A percentile compares a stretch with the other conserved stretches of the same genome.
Conservation (phyloP, 2,888 invertebrate species). For the Charanyca ferruginea region DNA sequence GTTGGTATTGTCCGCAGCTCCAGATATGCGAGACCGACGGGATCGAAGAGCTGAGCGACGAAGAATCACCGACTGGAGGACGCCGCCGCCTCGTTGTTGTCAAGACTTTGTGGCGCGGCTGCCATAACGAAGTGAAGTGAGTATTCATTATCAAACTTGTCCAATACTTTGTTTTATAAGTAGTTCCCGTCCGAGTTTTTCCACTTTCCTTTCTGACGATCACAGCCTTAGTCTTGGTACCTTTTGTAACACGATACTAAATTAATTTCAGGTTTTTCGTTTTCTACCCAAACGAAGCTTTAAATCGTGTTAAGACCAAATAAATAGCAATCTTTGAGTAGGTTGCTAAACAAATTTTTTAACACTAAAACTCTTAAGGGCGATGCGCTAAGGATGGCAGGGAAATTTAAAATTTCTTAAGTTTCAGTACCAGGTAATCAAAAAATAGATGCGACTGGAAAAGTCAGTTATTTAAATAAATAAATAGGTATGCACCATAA, state of each 20-base stretch:
- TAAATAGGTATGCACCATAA: too few relatives aligned
- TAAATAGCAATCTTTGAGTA: too few relatives aligned
- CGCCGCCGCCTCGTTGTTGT: slow-evolving; percentile 94
- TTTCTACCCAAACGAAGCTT: too few relatives aligned
- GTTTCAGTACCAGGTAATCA: too few relatives aligned
- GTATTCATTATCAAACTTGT: slow-evolving; percentile 53
- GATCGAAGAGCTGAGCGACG: slow-evolving; percentile 93
- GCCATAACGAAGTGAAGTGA: slow-evolving; percentile 93
- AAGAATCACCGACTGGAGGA: slow-evolving; percentile 92
- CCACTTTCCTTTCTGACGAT: neutral
- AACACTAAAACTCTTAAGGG: too few relatives aligned
- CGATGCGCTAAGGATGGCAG: too few relatives aligned
- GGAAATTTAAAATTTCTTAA: too few relatives aligned
- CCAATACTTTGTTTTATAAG: neutral
- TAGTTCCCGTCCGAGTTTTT: too few relatives aligned
- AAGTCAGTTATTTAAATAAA: too few relatives aligned
- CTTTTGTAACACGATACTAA: neutral
- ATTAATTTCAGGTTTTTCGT: neutral
- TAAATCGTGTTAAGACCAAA: too few relatives aligned
- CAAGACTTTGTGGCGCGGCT: slow-evolving; percentile 94
- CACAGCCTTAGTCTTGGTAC: neutral
- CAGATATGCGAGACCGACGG: slow-evolving; percentile 95
- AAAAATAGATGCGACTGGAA: too few relatives aligned
- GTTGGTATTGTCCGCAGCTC: slow-evolving; percentile 85
- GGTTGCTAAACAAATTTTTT: too few relatives aligned